Conservation (phyloP, 1,140 invertebrate genomes). For the Drosophila bipectinata region DNA sequence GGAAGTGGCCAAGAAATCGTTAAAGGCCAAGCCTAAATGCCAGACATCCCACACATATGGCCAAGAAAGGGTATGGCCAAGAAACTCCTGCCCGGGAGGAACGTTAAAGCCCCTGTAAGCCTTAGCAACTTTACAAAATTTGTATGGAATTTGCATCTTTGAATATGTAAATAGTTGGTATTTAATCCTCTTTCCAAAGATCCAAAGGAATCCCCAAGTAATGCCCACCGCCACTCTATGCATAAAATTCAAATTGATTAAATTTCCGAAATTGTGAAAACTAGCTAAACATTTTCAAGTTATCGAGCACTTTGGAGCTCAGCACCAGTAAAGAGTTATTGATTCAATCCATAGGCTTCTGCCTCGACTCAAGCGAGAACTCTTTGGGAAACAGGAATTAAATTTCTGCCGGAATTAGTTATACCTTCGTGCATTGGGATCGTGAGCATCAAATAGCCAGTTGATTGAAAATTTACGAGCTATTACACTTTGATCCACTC, state of each 20-base stretch:
- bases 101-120: background rate
- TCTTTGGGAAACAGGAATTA: constrained; percentile 11
- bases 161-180: background rate
- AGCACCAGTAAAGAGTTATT: background rate
- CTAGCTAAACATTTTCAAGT: background rate
- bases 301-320: background rate
- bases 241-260: background rate
- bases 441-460: constrained; percentile 13
- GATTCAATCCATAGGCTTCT: background rate
- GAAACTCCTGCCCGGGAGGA: background rate
- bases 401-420: constrained; percentile 19
- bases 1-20: constrained; percentile 44
- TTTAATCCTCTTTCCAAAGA: background rate
- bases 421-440: constrained; percentile 17
- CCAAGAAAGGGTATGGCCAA: background rate
- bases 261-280: background rate
- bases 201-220: background rate
- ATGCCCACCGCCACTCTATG: background rate
- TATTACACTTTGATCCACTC: constrained; percentile 58
- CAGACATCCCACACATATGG: constrained; percentile 3
- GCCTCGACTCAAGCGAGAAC: background rate
- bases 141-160: background rate
- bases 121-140: background rate
- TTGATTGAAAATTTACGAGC: constrained; percentile 64
- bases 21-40: constrained; percentile 20